Evolutionary conservation across 2,888 invertebrate species (phyloP).

Genomic region (Cataglyphis rosenhaueri): DNA sequence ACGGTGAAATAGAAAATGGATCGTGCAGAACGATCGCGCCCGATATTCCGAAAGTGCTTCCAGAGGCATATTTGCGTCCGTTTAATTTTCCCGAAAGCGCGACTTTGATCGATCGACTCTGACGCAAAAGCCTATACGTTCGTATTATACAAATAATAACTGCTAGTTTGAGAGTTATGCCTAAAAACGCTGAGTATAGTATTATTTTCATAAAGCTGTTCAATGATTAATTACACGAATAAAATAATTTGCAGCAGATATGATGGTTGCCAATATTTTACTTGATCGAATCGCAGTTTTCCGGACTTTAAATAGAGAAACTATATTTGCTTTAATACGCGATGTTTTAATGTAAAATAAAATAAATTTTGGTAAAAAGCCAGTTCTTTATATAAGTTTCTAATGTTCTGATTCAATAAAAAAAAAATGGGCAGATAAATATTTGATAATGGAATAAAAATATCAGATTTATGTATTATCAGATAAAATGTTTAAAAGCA

Average conservation of each 20-base stretch:
- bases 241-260: slow-evolving; percentile 21
- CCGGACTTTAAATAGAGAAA: background rate
- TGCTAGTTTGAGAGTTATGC: background rate
- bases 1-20: slow-evolving; percentile 42
- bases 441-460: background rate
- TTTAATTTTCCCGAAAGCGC: slow-evolving; percentile 36
- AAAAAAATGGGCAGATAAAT: background rate
- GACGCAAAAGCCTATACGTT: background rate
- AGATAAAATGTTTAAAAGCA: background rate
- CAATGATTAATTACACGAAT: slow-evolving; percentile 36
- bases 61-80: background rate
- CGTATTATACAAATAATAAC: slow-evolving; percentile 26
- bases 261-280: background rate
- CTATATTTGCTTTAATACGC: slow-evolving; percentile 7
- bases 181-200: slow-evolving; percentile 7
- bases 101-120: background rate
- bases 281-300: background rate
- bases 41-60: background rate
- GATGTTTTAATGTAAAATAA: background rate
- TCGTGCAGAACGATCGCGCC: slow-evolving; percentile 55
- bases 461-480: background rate
- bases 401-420: background rate
- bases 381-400: background rate
- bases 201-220: slow-evolving; percentile 8
- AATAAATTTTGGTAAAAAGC: background rate